These are phyloP conservation scores for Anneissia japonica DNA, from an alignment of 35 echinoderm and acorn worm genomes.

Conservation along the genomic window DNA sequence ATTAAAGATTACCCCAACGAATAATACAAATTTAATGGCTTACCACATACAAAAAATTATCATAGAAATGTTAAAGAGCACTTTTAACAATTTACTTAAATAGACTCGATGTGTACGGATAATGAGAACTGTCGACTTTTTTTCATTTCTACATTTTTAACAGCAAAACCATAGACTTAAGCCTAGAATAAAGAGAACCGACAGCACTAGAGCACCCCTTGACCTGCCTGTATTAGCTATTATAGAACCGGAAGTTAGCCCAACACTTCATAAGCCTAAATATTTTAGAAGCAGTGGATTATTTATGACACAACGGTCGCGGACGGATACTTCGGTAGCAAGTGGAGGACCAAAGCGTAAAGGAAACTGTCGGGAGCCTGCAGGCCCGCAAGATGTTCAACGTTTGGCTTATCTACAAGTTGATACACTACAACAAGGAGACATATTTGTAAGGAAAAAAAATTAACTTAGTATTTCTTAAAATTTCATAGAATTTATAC, in stretches of 20 bases:
- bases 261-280: not conserved
- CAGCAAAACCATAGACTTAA: not conserved
- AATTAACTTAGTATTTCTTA: too few relatives aligned
- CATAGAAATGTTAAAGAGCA: too few relatives aligned
- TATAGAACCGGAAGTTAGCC: not conserved
- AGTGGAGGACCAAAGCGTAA: not conserved
- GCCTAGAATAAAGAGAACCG: not conserved
- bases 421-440: not conserved
- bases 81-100: too few relatives aligned
- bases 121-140: too few relatives aligned
- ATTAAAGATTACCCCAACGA: too few relatives aligned
- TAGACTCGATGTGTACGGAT: too few relatives aligned
- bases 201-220: not conserved
- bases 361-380: not conserved
- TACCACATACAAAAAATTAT: too few relatives aligned
- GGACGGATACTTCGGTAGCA: not conserved
- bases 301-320: slow-evolving; percentile 10
- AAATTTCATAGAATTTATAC: too few relatives aligned
- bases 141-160: too few relatives aligned
- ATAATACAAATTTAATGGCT: too few relatives aligned
- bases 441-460: slow-evolving; percentile 3
- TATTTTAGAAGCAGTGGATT: not conserved
- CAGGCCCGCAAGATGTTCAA: not conserved
- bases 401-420: slow-evolving; percentile 8
- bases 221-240: not conserved